Conservation (phyloP, 2,797 vertebrate species). For the Hypotaenidia philippensis region DNA sequence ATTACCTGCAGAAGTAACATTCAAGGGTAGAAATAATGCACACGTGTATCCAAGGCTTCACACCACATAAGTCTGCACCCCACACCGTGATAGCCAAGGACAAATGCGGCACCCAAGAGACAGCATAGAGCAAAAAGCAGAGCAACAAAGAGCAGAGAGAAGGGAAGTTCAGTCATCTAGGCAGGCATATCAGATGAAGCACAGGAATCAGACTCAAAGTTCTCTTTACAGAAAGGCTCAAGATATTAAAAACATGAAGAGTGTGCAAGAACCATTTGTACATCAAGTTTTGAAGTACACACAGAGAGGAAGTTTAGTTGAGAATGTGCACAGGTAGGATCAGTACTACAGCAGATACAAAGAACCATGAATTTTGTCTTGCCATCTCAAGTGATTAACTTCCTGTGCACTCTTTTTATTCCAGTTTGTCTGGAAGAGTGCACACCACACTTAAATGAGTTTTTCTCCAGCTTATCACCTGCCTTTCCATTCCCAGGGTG, state of each 20-base stretch:
- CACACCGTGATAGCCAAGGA: slow-evolving; percentile 84
- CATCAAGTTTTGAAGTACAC: slow-evolving; percentile 32
- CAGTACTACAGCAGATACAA: neutral
- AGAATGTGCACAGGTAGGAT: slow-evolving; percentile 24
- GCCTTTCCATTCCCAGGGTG: neutral
- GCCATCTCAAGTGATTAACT: neutral
- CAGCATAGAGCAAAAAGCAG: slow-evolving; percentile 83
- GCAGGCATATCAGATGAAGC: slow-evolving; percentile 74
- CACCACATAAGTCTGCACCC: slow-evolving; percentile 80
- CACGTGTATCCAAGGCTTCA: slow-evolving; percentile 81
- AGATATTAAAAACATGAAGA: slow-evolving; percentile 64
- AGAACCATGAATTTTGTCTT: slow-evolving; percentile 3
- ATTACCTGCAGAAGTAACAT: slow-evolving; percentile 84
- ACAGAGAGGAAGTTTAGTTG: slow-evolving; percentile 60
- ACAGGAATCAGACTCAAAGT: slow-evolving; percentile 74
- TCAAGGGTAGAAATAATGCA: slow-evolving; percentile 82
- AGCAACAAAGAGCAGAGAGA: slow-evolving; percentile 82
- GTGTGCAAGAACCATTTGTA: slow-evolving; percentile 29
- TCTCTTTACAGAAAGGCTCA: slow-evolving; percentile 60
- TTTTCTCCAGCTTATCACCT: neutral
- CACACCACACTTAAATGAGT: neutral
- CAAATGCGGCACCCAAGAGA: slow-evolving; percentile 83
- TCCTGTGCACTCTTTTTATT: neutral
- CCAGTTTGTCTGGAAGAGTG: neutral
- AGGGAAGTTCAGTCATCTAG: slow-evolving; percentile 80